Conservation (phyloP, 2,888 invertebrate genomes). For the Cataglyphis altisquamis region DNA sequence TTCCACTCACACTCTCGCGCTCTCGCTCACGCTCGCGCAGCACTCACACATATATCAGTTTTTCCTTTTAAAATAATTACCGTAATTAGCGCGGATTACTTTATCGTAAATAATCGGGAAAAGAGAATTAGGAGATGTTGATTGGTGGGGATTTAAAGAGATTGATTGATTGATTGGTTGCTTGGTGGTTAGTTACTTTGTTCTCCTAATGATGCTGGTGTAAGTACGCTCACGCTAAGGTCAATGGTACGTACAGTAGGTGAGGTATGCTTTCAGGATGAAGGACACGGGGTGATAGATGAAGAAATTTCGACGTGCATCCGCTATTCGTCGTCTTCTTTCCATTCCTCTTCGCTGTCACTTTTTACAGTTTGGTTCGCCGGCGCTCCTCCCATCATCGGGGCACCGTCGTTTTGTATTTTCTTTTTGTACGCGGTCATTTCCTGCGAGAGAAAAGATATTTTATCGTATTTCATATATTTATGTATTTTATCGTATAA, state of each 20-base stretch:
- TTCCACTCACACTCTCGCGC: slow-evolving; percentile 83
- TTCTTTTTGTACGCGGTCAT: slow-evolving; percentile 95
- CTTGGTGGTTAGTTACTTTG: slow-evolving; percentile 84
- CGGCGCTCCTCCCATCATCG: slow-evolving; percentile 86
- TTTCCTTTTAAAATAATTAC: slow-evolving; percentile 85
- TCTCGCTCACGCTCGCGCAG: slow-evolving; percentile 41
- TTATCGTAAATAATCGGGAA: slow-evolving; percentile 84
- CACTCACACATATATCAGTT: slow-evolving; percentile 82
- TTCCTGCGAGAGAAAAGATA: slow-evolving; percentile 88
- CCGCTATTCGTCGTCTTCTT: slow-evolving; percentile 88
- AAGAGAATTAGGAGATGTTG: slow-evolving; percentile 58
- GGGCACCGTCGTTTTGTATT: slow-evolving; percentile 85
- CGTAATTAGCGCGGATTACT: slow-evolving; percentile 83
- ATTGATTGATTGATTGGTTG: slow-evolving; percentile 61
- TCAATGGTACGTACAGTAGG: slow-evolving; percentile 87
- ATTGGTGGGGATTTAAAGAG: slow-evolving; percentile 57
- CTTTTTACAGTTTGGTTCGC: slow-evolving; percentile 87
- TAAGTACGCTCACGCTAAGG: slow-evolving; percentile 87
- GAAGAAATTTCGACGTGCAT: slow-evolving; percentile 85
- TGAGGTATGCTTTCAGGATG: slow-evolving; percentile 86
- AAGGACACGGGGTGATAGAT: slow-evolving; percentile 86
- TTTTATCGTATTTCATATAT: background rate
- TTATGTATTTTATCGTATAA: background rate
- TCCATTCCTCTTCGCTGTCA: slow-evolving; percentile 89
- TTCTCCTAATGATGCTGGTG: slow-evolving; percentile 85